Evolutionary conservation across 2,888 invertebrate species (phyloP).

Genomic region (Shargacucullia verbasci): DNA sequence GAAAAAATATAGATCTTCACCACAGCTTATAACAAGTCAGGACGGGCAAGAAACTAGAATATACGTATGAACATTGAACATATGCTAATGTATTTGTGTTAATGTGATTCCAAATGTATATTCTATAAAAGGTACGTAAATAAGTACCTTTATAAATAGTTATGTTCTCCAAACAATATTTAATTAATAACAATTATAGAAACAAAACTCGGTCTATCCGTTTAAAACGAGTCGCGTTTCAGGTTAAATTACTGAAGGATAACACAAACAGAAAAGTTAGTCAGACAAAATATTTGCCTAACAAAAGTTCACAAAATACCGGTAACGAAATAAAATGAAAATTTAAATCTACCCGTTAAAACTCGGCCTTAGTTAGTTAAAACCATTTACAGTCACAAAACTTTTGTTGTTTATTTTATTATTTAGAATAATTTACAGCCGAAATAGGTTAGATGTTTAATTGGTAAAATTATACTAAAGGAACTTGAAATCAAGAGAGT

Average conservation of each 20-base stretch:
- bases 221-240: slow-evolving; percentile 42
- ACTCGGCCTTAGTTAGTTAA: slow-evolving; percentile 60
- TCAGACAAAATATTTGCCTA: slow-evolving; percentile 71
- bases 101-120: too few species aligned
- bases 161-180: slow-evolving; percentile 33
- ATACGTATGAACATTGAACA: too few species aligned
- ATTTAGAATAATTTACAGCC: slow-evolving; percentile 35
- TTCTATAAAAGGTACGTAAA: too few species aligned
- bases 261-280: slow-evolving; percentile 66
- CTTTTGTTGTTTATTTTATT: slow-evolving; percentile 56
- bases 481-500: too few species aligned
- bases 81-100: too few species aligned
- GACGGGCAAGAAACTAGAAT: too few species aligned
- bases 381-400: slow-evolving; percentile 56
- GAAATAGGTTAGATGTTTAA: slow-evolving; percentile 19
- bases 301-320: slow-evolving; percentile 64
- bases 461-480: not conserved
- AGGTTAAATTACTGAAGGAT: slow-evolving; percentile 55
- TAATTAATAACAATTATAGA: slow-evolving; percentile 43
- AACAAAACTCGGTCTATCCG: slow-evolving; percentile 35
- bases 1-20: too few species aligned
- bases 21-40: too few species aligned
- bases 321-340: slow-evolving; percentile 67
- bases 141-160: too few species aligned
- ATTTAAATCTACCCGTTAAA: slow-evolving; percentile 61